Evolutionary conservation across 2,113 vertebrate species (phyloP).

Genomic region (Tricholaema leucomelas): DNA sequence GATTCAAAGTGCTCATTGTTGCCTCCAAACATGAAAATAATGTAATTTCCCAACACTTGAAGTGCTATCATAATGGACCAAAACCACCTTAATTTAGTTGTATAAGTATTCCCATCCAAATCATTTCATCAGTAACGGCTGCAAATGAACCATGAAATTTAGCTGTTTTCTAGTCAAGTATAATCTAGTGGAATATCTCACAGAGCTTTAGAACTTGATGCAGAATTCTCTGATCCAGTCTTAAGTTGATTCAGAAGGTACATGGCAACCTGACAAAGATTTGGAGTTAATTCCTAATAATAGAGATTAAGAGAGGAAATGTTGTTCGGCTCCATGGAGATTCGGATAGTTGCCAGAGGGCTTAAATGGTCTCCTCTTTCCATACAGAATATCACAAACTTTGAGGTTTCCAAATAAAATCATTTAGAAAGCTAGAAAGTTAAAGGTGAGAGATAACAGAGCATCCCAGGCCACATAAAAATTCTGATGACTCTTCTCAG

Average conservation of each 20-base stretch:
- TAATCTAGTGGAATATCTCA: conserved; percentile 12
- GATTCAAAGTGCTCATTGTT: neutral
- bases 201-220: neutral
- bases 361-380: neutral
- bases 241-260: neutral
- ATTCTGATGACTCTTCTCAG: neutral
- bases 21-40: conserved; percentile 13
- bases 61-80: neutral
- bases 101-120: conserved; percentile 11
- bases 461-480: neutral
- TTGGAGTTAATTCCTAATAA: neutral
- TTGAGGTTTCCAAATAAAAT: neutral
- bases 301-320: neutral
- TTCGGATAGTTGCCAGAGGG: neutral
- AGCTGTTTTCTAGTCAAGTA: conserved; percentile 24
- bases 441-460: neutral
- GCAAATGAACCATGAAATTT: conserved; percentile 52
- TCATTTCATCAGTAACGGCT: neutral
- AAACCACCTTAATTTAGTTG: conserved; percentile 29
- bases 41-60: neutral
- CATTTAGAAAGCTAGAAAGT: neutral
- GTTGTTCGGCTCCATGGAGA: neutral
- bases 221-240: neutral
- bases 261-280: neutral
- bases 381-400: neutral